A percentile compares a stretch with the other conserved stretches of the same genome.
Conservation (phyloP, 2,113 vertebrate genomes). For the Spea multiplicata region DNA sequence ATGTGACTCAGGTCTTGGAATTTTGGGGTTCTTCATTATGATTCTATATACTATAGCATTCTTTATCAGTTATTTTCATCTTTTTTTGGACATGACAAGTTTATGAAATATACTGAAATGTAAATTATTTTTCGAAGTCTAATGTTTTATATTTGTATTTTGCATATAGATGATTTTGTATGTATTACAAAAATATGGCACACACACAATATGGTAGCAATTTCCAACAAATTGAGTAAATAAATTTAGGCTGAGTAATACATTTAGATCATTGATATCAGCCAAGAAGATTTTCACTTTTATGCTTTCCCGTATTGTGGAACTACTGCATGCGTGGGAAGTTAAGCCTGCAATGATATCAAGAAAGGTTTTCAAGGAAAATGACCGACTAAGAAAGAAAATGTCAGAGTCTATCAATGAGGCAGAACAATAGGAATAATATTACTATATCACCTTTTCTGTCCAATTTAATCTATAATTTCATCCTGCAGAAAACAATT, state of each 20-base stretch:
- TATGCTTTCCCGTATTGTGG: neutral
- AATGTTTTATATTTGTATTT: no score
- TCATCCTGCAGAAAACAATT: neutral
- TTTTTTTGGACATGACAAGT: no score
- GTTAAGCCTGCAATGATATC: slow-evolving; percentile 23
- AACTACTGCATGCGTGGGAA: slow-evolving; percentile 33
- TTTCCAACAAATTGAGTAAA: neutral
- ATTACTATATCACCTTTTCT: slow-evolving; percentile 14
- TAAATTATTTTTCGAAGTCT: no score
- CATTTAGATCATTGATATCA: neutral
- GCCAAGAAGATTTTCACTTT: neutral
- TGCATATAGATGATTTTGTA: no score
- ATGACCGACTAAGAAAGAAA: slow-evolving; percentile 13
- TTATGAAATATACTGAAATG: no score
- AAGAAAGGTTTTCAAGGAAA: slow-evolving; percentile 36
- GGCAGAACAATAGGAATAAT: slow-evolving; percentile 32
- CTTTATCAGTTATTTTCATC: no score
- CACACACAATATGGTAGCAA: neutral
- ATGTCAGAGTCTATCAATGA: slow-evolving; percentile 33
- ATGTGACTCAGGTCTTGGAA: no score
- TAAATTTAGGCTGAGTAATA: neutral
- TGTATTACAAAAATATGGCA: neutral
- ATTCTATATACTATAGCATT: no score
- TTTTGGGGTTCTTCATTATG: no score
- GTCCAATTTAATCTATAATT: slow-evolving; percentile 4